phyloP scores from a whole-genome alignment of 2,113 vertebrate genomes.

The Daubentonia madagascariensis region DNA sequence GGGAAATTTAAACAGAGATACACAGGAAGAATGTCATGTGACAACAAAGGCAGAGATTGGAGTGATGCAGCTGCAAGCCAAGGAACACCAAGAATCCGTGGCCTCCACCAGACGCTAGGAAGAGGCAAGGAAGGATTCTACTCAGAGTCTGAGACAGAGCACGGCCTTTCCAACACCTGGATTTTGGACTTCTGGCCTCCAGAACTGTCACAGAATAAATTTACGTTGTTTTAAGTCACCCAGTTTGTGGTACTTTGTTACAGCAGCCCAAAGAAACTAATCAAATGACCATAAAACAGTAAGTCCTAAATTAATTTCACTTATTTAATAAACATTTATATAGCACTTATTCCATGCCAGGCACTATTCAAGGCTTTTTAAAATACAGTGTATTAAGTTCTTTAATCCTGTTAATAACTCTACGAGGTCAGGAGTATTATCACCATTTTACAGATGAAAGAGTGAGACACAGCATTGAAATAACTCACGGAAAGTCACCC shows the following conservation, averaged over 20 bases:
- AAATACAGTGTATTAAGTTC: background rate
- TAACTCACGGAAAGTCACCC: background rate
- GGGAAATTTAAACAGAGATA: background rate
- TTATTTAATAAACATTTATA: background rate
- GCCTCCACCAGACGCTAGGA: background rate
- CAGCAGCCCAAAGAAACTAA: background rate
- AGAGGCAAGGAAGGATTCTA: no score
- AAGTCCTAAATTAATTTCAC: background rate
- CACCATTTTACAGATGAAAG: background rate
- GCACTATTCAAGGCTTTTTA: background rate
- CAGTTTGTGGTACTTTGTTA: background rate
- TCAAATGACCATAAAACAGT: background rate
- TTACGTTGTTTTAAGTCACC: background rate
- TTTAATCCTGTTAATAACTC: background rate
- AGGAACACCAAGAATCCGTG: accelerated
- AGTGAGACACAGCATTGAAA: background rate
- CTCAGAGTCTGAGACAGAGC: background rate
- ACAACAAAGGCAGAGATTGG: background rate
- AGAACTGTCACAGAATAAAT: background rate
- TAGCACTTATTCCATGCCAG: background rate
- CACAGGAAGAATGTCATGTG: background rate
- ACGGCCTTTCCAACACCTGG: background rate
- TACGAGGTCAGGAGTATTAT: background rate
- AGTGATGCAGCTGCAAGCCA: background rate
- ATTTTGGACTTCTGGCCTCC: background rate